phyloP scores from a whole-genome alignment of 2,888 invertebrate species.

The Neria commutata region DNA sequence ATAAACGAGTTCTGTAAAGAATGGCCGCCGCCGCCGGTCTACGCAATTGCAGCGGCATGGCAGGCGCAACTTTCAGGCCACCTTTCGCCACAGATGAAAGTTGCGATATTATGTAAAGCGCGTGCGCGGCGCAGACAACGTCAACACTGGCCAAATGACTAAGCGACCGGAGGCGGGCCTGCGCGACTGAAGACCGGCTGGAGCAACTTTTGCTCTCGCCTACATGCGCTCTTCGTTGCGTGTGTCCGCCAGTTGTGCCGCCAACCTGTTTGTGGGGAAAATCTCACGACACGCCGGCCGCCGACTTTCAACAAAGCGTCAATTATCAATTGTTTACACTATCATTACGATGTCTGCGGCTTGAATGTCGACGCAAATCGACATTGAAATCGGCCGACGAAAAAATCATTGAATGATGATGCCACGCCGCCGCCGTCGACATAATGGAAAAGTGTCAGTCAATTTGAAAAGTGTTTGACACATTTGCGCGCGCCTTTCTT shows the following conservation, averaged over 20 bases:
- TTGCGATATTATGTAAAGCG: constrained; percentile 2
- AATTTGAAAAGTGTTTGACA: constrained; percentile 4
- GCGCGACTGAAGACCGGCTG: not conserved
- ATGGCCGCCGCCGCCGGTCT: too few relatives aligned
- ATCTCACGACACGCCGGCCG: not conserved
- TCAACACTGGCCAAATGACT: too few relatives aligned
- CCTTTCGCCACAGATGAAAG: not conserved
- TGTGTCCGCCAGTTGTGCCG: not conserved
- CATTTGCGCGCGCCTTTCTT: not conserved
- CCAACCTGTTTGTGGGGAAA: not conserved
- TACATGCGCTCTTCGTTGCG: not conserved
- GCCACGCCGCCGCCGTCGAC: not conserved
- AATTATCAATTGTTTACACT: constrained; percentile 6
- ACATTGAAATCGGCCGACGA: too few relatives aligned
- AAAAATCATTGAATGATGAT: not conserved
- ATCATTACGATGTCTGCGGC: not conserved
- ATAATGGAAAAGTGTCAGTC: not conserved
- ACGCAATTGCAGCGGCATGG: too few relatives aligned
- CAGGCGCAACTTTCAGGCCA: too few relatives aligned
- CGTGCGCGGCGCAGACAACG: not conserved
- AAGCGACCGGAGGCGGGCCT: too few relatives aligned
- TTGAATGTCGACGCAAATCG: not conserved
- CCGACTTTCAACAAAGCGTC: constrained; percentile 7
- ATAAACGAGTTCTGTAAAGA: too few relatives aligned
- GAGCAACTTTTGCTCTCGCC: constrained; percentile 1